Percentiles rank a stretch among this genome's conserved stretches.
phyloP scores from a whole-genome alignment of 37 sponge, comb jelly and placozoan genomes.

The Lycopodina hypogea region DNA sequence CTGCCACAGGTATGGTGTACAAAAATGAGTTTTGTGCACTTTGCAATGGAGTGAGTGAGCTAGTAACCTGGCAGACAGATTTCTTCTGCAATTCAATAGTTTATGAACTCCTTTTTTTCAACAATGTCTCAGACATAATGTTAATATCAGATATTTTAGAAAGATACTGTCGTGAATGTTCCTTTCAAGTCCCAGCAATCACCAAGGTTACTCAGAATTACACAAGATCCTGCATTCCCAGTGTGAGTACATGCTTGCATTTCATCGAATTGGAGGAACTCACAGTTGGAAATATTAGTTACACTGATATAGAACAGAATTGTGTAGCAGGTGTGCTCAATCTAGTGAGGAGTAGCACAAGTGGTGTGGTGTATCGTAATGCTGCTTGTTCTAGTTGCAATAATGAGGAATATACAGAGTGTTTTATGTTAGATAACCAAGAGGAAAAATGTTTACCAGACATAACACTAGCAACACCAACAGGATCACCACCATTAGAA shows the following conservation, averaged over 20 bases:
- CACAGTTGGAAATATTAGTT: background rate
- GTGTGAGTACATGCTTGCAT: background rate
- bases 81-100: constrained; percentile 12
- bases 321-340: background rate
- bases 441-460: no score
- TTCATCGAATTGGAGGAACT: background rate
- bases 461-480: no score
- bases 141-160: background rate
- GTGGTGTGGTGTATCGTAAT: background rate
- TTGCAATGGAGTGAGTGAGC: background rate
- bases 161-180: background rate
- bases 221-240: constrained; percentile 8
- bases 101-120: background rate
- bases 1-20: constrained; percentile 38
- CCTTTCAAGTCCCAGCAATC: background rate
- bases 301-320: background rate
- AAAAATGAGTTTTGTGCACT: constrained; percentile 28
- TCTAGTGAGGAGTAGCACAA: background rate
- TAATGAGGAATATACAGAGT: background rate
- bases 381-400: background rate
- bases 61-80: constrained; percentile 5
- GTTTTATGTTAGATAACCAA: background rate
- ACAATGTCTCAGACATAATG: background rate
- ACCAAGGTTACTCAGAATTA: background rate
- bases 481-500: no score